Percentiles rank a stretch among this genome's conserved stretches.
Evolutionary conservation across 2,113 vertebrate genomes (phyloP).

Genomic region (Albula goreensis): DNA sequence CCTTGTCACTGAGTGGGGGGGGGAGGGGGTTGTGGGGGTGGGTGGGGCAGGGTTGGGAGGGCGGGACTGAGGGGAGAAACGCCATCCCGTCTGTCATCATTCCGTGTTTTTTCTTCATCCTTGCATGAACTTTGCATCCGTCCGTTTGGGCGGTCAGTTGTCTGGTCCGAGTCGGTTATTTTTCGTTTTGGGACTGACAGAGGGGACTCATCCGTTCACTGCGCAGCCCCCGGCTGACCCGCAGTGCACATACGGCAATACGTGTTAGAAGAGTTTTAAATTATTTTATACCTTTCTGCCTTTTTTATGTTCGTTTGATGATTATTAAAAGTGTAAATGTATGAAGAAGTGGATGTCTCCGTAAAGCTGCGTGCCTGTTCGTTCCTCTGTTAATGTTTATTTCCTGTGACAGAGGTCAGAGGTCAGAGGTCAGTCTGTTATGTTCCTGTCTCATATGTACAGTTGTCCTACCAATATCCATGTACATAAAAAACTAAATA

Average conservation of each 20-base stretch:
- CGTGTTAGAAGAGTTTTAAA: conserved; percentile 83
- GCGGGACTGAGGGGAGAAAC: conserved; percentile 44
- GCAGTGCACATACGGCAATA: conserved; percentile 18
- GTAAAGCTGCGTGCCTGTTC: conserved; percentile 75
- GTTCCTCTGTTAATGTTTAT: conserved; percentile 87
- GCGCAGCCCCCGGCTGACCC: too few relatives aligned
- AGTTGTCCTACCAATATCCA: conserved; percentile 83
- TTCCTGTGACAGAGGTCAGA: conserved; percentile 72
- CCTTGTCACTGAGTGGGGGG: conserved; percentile 56
- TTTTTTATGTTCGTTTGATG: conserved; percentile 78
- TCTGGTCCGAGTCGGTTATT: conserved; percentile 49
- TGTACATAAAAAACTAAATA: conserved; percentile 83
- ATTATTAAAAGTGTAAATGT: conserved; percentile 81
- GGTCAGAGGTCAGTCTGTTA: conserved; percentile 79
- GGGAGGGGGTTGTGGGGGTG: conserved; percentile 48
- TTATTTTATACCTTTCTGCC: conserved; percentile 93
- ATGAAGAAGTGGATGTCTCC: conserved; percentile 68
- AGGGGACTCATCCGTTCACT: too few relatives aligned
- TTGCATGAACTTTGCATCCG: conserved; percentile 85
- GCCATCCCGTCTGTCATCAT: conserved; percentile 49
- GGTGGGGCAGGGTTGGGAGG: neutral
- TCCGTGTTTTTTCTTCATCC: conserved; percentile 61
- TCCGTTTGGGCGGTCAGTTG: conserved; percentile 27
- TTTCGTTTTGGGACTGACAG: too few relatives aligned
- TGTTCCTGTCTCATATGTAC: conserved; percentile 91